Evolutionary conservation across 1,140 invertebrate species (phyloP).

Genomic region (Penaeus indicus): DNA sequence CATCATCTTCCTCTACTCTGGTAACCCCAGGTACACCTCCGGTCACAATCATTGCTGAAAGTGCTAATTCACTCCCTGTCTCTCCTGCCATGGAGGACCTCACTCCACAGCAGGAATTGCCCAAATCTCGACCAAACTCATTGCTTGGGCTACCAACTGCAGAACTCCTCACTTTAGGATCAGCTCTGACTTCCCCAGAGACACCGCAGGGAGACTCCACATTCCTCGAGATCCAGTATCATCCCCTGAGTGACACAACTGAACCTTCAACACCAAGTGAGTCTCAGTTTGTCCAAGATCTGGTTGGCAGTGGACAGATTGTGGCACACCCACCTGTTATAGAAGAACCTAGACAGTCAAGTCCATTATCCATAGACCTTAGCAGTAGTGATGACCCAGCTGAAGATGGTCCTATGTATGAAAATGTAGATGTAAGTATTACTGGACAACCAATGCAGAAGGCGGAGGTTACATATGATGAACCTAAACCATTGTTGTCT

Average conservation of each 20-base stretch:
- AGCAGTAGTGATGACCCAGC: slow-evolving; percentile 65
- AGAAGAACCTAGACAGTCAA: slow-evolving; percentile 58
- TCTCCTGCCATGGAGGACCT: slow-evolving; percentile 45
- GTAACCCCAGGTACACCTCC: slow-evolving; percentile 46
- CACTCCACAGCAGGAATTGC: slow-evolving; percentile 44
- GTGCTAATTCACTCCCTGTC: slow-evolving; percentile 5
- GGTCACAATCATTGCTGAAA: slow-evolving; percentile 42
- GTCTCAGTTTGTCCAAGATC: slow-evolving; percentile 63
- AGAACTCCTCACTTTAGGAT: slow-evolving; percentile 50
- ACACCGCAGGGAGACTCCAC: slow-evolving; percentile 66
- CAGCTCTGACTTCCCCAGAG: slow-evolving; percentile 62
- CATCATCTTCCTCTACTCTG: slow-evolving; percentile 11
- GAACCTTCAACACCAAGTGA: slow-evolving; percentile 66
- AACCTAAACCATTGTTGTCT: slow-evolving; percentile 24
- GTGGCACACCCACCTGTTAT: slow-evolving; percentile 39
- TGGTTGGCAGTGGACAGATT: slow-evolving; percentile 38
- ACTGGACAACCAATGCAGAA: slow-evolving; percentile 10
- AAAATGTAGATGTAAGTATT: slow-evolving; percentile 56
- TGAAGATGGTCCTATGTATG: slow-evolving; percentile 65
- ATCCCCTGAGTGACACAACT: slow-evolving; percentile 65
- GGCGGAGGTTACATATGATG: slow-evolving; percentile 13
- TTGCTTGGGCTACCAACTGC: slow-evolving; percentile 56
- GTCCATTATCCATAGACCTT: slow-evolving; percentile 64
- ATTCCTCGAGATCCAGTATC: slow-evolving; percentile 66
- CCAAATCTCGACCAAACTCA: slow-evolving; percentile 57